phyloP scores from a whole-genome alignment of 2,113 vertebrate genomes.

The Bubalus kerabau region DNA sequence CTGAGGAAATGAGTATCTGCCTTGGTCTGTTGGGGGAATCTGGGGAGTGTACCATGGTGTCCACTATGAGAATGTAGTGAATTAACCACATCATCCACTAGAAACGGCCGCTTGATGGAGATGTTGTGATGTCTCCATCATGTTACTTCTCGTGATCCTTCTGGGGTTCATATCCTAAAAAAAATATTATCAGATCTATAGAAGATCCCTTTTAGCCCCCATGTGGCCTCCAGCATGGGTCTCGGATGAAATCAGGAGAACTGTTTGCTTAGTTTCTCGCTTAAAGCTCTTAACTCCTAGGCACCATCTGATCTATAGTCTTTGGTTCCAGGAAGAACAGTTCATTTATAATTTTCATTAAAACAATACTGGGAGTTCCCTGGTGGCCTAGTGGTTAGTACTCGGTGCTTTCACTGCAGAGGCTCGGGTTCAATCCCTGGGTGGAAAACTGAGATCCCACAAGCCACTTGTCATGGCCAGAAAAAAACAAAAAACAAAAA shows the following conservation, averaged over 20 bases:
- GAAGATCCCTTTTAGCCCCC: not conserved
- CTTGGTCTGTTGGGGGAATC: not conserved
- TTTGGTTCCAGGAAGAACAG: not conserved
- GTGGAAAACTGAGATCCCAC: not conserved
- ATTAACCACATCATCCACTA: not conserved
- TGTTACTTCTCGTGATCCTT: not conserved
- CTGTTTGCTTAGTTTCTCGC: not conserved
- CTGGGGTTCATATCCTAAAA: not conserved
- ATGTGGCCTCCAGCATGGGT: not conserved
- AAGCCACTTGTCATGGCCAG: not conserved
- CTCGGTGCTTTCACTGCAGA: not conserved
- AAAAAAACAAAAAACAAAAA: not conserved
- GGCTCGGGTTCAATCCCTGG: not conserved
- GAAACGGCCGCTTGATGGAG: not conserved
- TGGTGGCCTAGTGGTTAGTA: not conserved
- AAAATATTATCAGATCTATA: not conserved
- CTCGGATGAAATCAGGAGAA: not conserved
- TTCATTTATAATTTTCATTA: not conserved
- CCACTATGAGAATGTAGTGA: not conserved
- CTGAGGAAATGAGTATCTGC: not conserved
- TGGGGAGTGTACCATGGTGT: rapidly evolving
- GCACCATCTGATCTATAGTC: not conserved
- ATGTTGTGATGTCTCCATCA: not conserved
- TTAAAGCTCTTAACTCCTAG: not conserved
- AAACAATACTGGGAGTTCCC: not conserved